These are phyloP conservation scores for Tyria jacobaeae DNA, from an alignment of 2,888 invertebrate genomes.

Conservation along the genomic window DNA sequence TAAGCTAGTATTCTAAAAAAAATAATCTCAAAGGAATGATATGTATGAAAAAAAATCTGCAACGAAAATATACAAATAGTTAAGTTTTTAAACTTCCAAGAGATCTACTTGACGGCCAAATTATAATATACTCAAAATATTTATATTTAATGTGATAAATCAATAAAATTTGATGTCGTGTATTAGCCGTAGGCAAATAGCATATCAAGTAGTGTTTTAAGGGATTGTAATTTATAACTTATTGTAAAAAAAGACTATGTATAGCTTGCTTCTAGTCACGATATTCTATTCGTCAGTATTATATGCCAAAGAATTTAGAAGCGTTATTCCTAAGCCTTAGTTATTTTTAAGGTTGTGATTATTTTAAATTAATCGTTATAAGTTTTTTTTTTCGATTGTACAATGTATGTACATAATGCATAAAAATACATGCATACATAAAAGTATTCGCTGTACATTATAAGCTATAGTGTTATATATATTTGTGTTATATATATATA, in stretches of 20 bases:
- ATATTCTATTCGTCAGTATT: conserved; percentile 45
- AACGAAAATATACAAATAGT: conserved; percentile 45
- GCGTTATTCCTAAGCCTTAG: conserved; percentile 55
- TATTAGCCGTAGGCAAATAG: conserved; percentile 62
- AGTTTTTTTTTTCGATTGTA: conserved; percentile 30
- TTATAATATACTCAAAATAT: conserved; percentile 50
- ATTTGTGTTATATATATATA: too few relatives aligned
- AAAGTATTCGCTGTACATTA: conserved; percentile 27
- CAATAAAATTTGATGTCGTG: conserved; percentile 48
- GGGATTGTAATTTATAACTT: conserved; percentile 44
- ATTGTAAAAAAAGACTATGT: conserved; percentile 39
- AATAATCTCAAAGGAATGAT: conserved; percentile 16
- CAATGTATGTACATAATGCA: conserved; percentile 15
- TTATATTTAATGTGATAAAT: conserved; percentile 60
- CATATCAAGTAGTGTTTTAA: conserved; percentile 66
- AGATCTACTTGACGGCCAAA: conserved; percentile 72
- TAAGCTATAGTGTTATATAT: conserved; percentile 36
- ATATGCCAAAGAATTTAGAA: conserved; percentile 57
- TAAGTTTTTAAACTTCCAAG: conserved; percentile 27
- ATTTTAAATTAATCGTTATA: conserved; percentile 45
- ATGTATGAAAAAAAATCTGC: conserved; percentile 38
- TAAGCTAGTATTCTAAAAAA: background rate
- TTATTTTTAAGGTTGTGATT: conserved; percentile 73
- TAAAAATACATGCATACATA: conserved; percentile 29
- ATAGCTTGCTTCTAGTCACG: conserved; percentile 47